These are phyloP conservation scores for Crossaster papposus DNA, from an alignment of 53 echinoderm and acorn worm species.

Conservation along the genomic window DNA sequence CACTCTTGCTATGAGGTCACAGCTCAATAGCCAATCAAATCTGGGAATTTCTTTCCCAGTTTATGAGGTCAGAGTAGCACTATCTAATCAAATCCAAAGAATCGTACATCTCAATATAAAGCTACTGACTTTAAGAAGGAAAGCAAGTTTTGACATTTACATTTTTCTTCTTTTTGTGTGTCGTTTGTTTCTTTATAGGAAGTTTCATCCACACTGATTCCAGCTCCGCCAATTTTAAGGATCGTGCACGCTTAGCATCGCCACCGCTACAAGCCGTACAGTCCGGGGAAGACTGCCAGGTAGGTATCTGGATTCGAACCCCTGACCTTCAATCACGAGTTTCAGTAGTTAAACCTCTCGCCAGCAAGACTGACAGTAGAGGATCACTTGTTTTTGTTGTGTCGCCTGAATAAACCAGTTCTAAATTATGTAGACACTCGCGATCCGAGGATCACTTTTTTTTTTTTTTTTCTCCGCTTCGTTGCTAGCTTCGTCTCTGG, in stretches of 20 bases:
- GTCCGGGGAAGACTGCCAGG: constrained; percentile 31
- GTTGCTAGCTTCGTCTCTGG: constrained; percentile 87
- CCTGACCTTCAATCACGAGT: too few species aligned
- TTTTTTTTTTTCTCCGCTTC: neutral
- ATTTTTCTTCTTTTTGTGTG: neutral
- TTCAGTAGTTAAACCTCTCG: too few species aligned
- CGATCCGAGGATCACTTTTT: neutral
- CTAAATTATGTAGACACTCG: too few species aligned
- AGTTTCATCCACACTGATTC: constrained; percentile 52
- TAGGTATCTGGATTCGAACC: neutral
- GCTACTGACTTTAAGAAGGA: neutral
- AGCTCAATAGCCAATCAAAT: neutral
- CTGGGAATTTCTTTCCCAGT: neutral
- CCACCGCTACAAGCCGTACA: constrained; percentile 13
- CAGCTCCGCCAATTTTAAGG: constrained; percentile 46
- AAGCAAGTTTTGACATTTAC: neutral
- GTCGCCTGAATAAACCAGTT: too few species aligned
- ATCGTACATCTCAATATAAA: too few species aligned
- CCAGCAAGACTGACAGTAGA: too few species aligned
- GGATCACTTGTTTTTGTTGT: too few species aligned
- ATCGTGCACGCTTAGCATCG: constrained; percentile 38
- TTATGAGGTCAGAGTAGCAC: neutral
- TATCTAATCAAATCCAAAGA: neutral
- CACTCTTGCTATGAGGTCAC: neutral
- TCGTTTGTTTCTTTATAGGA: constrained; percentile 7